A percentile compares a stretch with the other conserved stretches of the same genome.
These are phyloP conservation scores for Lepidocyrtoides sp. DNA, from an alignment of 2,888 invertebrate species.

Conservation along the genomic window DNA sequence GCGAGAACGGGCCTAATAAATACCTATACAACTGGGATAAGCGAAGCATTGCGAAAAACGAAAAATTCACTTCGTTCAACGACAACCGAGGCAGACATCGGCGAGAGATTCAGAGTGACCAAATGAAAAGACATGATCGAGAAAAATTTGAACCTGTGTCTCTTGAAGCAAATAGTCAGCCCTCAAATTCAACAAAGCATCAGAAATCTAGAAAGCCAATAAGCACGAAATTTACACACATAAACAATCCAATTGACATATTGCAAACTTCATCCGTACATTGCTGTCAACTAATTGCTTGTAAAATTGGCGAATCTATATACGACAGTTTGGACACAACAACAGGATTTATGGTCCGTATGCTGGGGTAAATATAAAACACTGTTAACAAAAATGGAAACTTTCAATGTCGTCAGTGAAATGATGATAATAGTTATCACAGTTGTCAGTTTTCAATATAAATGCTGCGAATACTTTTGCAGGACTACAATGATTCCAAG, in stretches of 20 bases:
- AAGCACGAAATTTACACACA: neutral
- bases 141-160: neutral
- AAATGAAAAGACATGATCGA: neutral
- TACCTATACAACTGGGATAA: neutral
- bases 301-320: constrained; percentile 57
- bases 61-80: neutral
- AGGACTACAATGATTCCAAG: constrained; percentile 36
- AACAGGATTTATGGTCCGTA: constrained; percentile 52
- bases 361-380: constrained; percentile 50
- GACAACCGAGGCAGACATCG: neutral
- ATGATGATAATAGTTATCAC: too few species aligned
- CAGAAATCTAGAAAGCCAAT: neutral
- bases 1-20: constrained; percentile 52
- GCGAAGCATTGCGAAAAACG: neutral
- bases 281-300: constrained; percentile 56
- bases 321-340: constrained; percentile 51
- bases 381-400: too few species aligned
- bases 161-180: neutral
- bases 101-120: too few species aligned
- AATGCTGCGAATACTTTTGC: too few species aligned
- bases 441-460: too few species aligned
- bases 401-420: too few species aligned
- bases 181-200: neutral
- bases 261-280: constrained; percentile 23
- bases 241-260: constrained; percentile 19